Conservation (phyloP, 2,888 invertebrate species). For the Chrysopilus asiliformis region DNA sequence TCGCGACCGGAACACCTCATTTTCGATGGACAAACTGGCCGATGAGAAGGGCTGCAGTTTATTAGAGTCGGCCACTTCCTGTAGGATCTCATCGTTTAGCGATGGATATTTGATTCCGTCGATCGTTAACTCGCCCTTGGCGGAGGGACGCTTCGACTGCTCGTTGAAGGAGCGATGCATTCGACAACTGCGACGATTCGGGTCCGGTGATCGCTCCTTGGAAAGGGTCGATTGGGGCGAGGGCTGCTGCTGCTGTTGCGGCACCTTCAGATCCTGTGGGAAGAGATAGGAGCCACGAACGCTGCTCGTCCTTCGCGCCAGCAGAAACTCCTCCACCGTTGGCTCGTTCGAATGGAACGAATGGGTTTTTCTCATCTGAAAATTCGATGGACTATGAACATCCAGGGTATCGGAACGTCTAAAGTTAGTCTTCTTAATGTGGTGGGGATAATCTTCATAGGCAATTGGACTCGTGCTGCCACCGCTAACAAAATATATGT, state of each 20-base stretch:
- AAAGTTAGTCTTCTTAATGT: slow-evolving; percentile 33
- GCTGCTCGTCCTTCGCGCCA: slow-evolving; percentile 30
- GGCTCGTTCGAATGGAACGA: slow-evolving; percentile 36
- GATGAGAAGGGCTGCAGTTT: slow-evolving; percentile 24
- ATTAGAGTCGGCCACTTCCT: slow-evolving; percentile 21
- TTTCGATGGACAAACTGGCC: slow-evolving; percentile 32
- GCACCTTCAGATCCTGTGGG: slow-evolving; percentile 27
- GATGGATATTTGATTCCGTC: slow-evolving; percentile 32
- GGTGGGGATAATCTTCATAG: slow-evolving; percentile 18
- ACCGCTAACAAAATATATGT: slow-evolving; percentile 35
- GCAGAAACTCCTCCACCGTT: slow-evolving; percentile 21
- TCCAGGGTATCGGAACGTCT: slow-evolving; percentile 37
- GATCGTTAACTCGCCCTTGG: slow-evolving; percentile 26
- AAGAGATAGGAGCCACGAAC: slow-evolving; percentile 30
- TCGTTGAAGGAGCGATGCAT: slow-evolving; percentile 36
- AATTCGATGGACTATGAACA: slow-evolving; percentile 34
- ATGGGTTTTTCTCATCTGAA: slow-evolving; percentile 36
- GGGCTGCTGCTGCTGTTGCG: no score
- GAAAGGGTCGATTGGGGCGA: background rate
- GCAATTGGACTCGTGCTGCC: slow-evolving; percentile 21
- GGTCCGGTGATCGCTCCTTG: slow-evolving; percentile 31
- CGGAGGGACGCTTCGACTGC: slow-evolving; percentile 26
- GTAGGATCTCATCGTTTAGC: slow-evolving; percentile 33
- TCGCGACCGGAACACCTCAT: slow-evolving; percentile 27
- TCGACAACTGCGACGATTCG: slow-evolving; percentile 32